Evolutionary conservation across 2,888 invertebrate species (phyloP), one percentile per base, ranked within the genome.

Genomic region (Noctua pronuba): DNA sequence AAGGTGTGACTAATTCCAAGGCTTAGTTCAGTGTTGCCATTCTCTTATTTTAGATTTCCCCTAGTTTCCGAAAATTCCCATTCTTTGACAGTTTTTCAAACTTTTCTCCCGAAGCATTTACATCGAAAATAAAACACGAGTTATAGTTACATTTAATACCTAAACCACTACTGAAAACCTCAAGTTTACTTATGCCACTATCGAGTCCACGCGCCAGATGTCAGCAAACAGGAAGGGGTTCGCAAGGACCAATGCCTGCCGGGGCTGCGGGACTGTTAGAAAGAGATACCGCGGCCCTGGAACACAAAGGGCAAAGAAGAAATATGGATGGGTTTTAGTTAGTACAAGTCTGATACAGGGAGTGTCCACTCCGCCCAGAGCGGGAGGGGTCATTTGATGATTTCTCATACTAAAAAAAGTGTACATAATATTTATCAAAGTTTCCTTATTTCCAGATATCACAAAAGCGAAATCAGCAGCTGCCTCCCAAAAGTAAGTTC

Each of bases 401-500:
- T n/a, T n/a, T n/a, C n/a, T n/a, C n/a, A n/a, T n/a, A n/a, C n/a
- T n/a, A n/a, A n/a, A n/a, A n/a, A 13, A 55, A 0, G 10, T 60
- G 18, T 60, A 31, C 60, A 35, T 10, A 21, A 41, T 75, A 44
- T 58, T 76, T n/a, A 74, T 44, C 16, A 11, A 58, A 8, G 3
- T n/a, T 58, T 74, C 0, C 2, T 49, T 66, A 35, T 38, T 82
- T 85, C 1, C 82, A 82, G 82, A 82, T 85, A 81, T 7, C 35
- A 67, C 35, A 41, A 52, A 70, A 70, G 16, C 8, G 0, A n/a
- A 21, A 62, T 69, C 82, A 41, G 21, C 46, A 1, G 62, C 31
- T 64, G 64, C 44, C 67, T 52, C 11, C 82, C n/a, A 85, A 82
- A 85, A 41, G 82, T 82, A 85, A 82, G 82, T 85, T 8, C 7